Percentiles rank a stretch among this genome's conserved stretches.
phyloP scores from a whole-genome alignment of 2,113 vertebrate genomes.

The Lamprotornis superbus region DNA sequence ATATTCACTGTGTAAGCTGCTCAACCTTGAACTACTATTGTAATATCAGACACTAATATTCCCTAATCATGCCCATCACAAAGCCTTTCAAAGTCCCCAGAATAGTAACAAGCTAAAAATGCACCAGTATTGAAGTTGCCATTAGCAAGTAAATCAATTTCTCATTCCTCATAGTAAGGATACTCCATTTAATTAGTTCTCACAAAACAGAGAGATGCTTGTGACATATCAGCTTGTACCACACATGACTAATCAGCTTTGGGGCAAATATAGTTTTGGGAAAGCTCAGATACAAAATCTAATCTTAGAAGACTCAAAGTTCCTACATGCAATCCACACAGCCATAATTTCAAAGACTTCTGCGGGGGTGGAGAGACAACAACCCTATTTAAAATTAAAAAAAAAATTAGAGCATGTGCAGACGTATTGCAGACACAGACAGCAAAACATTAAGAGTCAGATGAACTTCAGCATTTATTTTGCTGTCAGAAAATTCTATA shows the following conservation, averaged over 20 bases:
- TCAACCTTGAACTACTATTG: neutral
- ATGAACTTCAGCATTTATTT: neutral
- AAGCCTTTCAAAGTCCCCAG: neutral
- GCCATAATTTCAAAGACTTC: neutral
- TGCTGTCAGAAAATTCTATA: neutral
- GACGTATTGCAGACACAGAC: neutral
- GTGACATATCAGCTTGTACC: neutral
- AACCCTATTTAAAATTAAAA: neutral
- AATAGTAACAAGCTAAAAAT: neutral
- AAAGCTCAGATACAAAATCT: neutral
- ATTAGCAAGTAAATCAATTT: conserved; percentile 9
- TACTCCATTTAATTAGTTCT: neutral
- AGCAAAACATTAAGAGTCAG: neutral
- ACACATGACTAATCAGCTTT: neutral
- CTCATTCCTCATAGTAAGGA: neutral
- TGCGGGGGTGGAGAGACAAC: fast-evolving
- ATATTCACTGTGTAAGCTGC: neutral
- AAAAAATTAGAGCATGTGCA: neutral
- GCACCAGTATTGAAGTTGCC: neutral
- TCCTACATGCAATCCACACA: neutral
- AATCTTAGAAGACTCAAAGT: neutral
- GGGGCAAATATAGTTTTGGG: neutral
- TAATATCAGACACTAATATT: neutral
- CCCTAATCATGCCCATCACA: neutral
- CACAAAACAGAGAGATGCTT: neutral